Evolutionary conservation across 2,797 vertebrate species (phyloP), one percentile per base, ranked within the genome.

Genomic region (Oreonectes daqikongensis): DNA sequence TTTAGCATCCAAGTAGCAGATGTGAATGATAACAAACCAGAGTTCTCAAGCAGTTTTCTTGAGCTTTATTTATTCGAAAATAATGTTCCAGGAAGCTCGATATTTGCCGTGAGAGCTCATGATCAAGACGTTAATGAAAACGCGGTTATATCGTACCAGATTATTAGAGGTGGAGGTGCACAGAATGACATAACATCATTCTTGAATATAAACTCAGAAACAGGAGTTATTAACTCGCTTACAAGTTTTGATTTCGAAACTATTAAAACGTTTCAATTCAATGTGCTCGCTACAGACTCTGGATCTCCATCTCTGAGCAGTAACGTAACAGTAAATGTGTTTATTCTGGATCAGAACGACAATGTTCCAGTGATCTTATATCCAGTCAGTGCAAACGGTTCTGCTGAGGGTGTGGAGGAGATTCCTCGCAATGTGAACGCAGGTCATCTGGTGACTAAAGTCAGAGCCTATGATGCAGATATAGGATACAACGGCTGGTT

Each of bases 191-290:
- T 85, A 1, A 0, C 44, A 0, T 84, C 87, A 0, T 91, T 89
- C 6, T 35, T 93, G 0, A 92, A 89, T 55, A 50, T 93, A 0
- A 91, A 91, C 59, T 83, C 92, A 0, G 93, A 94, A 5, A 95
- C 89, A 0, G 94, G 95, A 0, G 84, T 93, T 20, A 92, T 96
- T 67, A 87, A 90, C 0, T 92, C 94, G 0, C 81, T 94, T 38
- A 93, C 91, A 78, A 92, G 92, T 46, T 93, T 95, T 0, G 94
- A 95, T 73, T 95, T 93, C 1, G 95, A 95, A 79, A 87, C 86
- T 1, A 73, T 92, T 52, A 92, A 91, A 75, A 90, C 79, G 24
- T 94, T 95, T 79, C 87, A 92, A 77, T 90, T 95, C 30, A 81
- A 86, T 22, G 89, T 94, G 1, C 83, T 90, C 61, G 93, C 90